These are phyloP conservation scores for Lampris incognitus DNA, from an alignment of 2,113 vertebrate species.

Conservation along the genomic window DNA sequence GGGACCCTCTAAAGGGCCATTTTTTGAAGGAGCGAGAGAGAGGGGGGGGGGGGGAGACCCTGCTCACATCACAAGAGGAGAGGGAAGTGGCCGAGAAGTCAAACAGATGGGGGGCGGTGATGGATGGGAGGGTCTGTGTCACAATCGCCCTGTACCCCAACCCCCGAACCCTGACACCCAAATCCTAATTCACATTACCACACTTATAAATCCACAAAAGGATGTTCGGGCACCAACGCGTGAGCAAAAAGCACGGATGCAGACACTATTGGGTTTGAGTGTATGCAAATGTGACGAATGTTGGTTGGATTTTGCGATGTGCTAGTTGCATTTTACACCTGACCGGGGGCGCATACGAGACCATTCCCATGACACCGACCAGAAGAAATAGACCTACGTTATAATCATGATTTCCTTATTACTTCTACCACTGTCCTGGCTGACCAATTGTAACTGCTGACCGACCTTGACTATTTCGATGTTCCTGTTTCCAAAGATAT, in stretches of 20 bases:
- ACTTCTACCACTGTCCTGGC: no score
- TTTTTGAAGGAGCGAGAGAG: constrained; percentile 25
- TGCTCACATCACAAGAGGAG: constrained; percentile 37
- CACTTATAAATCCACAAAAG: constrained; percentile 17
- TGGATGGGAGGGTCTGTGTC: constrained; percentile 77
- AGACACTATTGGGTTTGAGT: neutral
- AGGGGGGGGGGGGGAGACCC: constrained; percentile 9
- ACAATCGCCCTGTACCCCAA: constrained; percentile 43
- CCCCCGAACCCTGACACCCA: neutral
- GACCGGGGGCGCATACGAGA: no score
- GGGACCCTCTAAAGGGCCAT: constrained; percentile 55
- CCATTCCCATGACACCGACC: no score
- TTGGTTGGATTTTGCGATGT: no score
- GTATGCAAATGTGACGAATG: neutral
- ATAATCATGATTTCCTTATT: no score
- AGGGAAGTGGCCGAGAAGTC: constrained; percentile 53
- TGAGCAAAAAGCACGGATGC: neutral
- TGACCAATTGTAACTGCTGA: no score
- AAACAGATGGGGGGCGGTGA: constrained; percentile 72
- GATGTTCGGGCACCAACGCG: constrained; percentile 1
- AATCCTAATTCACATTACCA: constrained; percentile 4
- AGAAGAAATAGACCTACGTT: no score
- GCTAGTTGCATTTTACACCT: no score
- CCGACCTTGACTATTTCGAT: no score
- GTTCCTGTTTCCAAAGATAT: no score